Conservation (phyloP, 2,797 vertebrate genomes). For the Meda fulgida region DNA sequence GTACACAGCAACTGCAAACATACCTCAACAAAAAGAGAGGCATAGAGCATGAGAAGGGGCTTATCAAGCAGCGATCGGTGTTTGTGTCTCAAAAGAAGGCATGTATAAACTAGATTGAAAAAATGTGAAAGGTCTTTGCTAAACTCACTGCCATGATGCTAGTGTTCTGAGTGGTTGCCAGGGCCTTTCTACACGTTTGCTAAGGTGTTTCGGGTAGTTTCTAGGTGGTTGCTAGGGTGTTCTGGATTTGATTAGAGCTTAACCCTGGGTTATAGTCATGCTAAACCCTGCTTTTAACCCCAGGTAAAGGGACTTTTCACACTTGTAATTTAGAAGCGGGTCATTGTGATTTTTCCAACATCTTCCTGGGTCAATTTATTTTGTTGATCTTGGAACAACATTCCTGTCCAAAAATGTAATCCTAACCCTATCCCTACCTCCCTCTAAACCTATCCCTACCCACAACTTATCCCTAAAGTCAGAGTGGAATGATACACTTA, state of each 20-base stretch:
- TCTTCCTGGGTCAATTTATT: no score
- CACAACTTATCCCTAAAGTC: no score
- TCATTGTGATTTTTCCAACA: no score
- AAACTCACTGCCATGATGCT: no score
- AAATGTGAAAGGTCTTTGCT: background rate
- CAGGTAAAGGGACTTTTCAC: no score
- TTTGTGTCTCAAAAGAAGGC: conserved; percentile 1
- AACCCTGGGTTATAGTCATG: background rate
- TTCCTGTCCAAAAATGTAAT: no score
- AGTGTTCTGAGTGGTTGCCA: background rate
- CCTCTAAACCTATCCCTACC: no score
- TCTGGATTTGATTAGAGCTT: background rate
- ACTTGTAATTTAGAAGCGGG: background rate
- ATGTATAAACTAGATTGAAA: background rate
- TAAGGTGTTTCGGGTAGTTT: background rate
- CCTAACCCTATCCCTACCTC: no score
- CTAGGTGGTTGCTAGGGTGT: background rate
- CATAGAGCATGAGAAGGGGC: conserved; percentile 25
- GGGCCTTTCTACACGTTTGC: background rate
- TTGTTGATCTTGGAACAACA: no score
- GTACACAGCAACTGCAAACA: conserved; percentile 73
- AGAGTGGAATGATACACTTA: no score
- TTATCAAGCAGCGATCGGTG: background rate
- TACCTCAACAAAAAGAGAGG: conserved; percentile 63
- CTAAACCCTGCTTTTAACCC: background rate